phyloP scores from a whole-genome alignment of 2,888 invertebrate species.

The Plebejus anna region DNA sequence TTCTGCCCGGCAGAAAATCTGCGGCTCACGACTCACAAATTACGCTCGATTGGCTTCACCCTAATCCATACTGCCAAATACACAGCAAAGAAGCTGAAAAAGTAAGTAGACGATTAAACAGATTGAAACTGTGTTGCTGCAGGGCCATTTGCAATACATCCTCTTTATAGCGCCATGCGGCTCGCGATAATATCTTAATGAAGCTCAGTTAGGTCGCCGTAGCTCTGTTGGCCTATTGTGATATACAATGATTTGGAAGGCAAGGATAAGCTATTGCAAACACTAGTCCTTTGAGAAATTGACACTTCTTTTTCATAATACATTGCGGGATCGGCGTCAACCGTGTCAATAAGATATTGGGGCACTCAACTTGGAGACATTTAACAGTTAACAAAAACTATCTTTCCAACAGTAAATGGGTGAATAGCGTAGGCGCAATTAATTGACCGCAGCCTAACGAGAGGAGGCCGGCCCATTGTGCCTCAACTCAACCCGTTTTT shows the following conservation, averaged over 20 bases:
- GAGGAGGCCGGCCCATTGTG: slow-evolving; percentile 29
- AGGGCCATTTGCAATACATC: slow-evolving; percentile 24
- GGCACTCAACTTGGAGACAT: background rate
- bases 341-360: too few relatives aligned
- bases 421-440: slow-evolving; percentile 27
- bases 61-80: background rate
- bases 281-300: background rate
- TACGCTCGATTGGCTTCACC: too few relatives aligned
- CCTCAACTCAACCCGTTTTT: slow-evolving; percentile 10
- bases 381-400: background rate
- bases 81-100: background rate
- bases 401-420: background rate
- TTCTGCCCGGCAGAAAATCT: too few relatives aligned
- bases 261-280: background rate
- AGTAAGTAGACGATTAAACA: slow-evolving; percentile 6
- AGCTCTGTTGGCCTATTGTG: slow-evolving; percentile 18
- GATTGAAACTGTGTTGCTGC: background rate
- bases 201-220: slow-evolving; percentile 30
- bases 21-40: too few relatives aligned
- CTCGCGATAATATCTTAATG: slow-evolving; percentile 36
- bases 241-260: background rate
- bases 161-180: slow-evolving; percentile 21
- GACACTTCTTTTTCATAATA: too few relatives aligned
- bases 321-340: too few relatives aligned
- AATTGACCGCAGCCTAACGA: slow-evolving; percentile 34